A percentile compares a stretch with the other conserved stretches of the same genome.
Evolutionary conservation across 2,113 vertebrate species (phyloP).

Genomic region (Trematocara nigrifrons): DNA sequence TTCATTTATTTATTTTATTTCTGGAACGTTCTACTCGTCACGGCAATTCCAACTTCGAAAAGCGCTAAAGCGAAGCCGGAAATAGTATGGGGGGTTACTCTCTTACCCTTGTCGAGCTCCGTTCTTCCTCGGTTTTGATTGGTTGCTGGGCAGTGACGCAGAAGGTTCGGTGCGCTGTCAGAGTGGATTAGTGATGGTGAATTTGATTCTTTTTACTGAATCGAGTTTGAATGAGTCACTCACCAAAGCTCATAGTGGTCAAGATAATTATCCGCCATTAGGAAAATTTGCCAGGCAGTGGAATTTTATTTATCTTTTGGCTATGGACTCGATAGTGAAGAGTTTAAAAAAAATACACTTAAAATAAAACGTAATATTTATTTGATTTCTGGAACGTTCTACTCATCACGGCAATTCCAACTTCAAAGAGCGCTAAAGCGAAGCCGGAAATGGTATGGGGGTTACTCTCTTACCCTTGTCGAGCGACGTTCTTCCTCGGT

Average conservation of each 20-base stretch:
- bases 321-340: background rate
- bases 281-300: background rate
- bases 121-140: background rate
- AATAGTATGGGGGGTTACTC: accelerated
- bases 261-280: background rate
- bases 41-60: background rate
- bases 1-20: background rate
- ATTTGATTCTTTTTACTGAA: too few species aligned
- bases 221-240: background rate
- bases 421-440: background rate
- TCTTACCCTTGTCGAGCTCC: background rate
- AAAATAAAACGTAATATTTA: background rate
- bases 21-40: background rate
- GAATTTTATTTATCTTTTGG: background rate
- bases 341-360: background rate
- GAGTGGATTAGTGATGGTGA: background rate
- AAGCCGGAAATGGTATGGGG: background rate
- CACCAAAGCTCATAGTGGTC: background rate
- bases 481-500: background rate
- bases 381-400: background rate
- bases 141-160: conserved; percentile 20
- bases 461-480: accelerated
- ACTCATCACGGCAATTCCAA: background rate
- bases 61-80: background rate
- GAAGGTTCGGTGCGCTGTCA: accelerated